phyloP scores from a whole-genome alignment of 2,888 invertebrate species.

The Physocephala rufipes region DNA sequence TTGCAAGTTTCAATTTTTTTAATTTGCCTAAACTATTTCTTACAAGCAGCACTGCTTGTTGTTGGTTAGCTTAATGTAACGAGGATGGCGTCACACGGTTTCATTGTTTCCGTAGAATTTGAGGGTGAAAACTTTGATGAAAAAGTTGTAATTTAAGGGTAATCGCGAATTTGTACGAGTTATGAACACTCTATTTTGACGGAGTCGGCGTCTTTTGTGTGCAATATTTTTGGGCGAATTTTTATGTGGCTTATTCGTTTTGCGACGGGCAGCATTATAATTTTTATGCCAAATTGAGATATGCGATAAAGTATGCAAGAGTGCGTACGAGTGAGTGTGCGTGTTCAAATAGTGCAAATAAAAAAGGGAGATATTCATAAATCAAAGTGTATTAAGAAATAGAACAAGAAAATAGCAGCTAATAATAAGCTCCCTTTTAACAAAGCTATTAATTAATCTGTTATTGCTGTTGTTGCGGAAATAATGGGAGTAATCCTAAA shows the following conservation, averaged over 20 bases:
- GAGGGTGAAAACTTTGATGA: not conserved
- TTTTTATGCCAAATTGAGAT: not conserved
- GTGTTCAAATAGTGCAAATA: no score
- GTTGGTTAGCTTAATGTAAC: no score
- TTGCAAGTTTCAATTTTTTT: no score
- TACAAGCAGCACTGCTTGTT: not conserved
- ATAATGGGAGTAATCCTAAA: no score
- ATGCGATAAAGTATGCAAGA: no score
- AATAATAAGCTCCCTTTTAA: no score
- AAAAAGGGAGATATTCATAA: conserved; percentile 12
- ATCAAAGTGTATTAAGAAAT: conserved; percentile 19
- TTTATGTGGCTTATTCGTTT: conserved; percentile 21
- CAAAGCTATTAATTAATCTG: no score
- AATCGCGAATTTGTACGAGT: not conserved
- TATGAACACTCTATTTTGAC: not conserved
- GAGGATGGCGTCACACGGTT: not conserved
- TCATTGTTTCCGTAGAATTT: not conserved
- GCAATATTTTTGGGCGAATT: not conserved
- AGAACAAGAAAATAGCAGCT: no score
- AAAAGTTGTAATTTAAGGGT: conserved; percentile 9
- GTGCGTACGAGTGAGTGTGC: no score
- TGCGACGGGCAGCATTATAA: conserved; percentile 6
- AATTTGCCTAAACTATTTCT: no score
- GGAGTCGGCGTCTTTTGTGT: not conserved
- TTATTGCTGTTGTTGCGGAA: no score